Evolutionary conservation across 2,797 vertebrate species (phyloP).

Genomic region (Mormyrops attenuatus): DNA sequence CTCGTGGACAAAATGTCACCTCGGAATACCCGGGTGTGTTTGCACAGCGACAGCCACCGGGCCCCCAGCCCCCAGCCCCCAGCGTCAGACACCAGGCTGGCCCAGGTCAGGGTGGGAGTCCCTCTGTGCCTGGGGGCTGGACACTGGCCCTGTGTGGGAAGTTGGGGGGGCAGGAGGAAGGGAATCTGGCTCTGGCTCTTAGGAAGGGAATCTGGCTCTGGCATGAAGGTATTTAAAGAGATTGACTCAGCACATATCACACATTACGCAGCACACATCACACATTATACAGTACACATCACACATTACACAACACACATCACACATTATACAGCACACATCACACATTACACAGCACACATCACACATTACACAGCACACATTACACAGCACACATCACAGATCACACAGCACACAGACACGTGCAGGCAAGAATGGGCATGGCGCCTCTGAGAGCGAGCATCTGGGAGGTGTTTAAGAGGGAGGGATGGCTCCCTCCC

Average conservation of each 20-base stretch:
- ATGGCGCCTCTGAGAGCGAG: neutral
- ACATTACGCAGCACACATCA: neutral
- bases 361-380: too few species aligned
- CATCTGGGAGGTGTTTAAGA: neutral
- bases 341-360: too few species aligned
- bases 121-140: neutral
- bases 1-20: neutral
- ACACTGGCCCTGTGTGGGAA: neutral
- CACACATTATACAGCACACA: too few species aligned
- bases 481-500: neutral
- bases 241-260: neutral
- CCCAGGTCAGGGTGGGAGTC: neutral
- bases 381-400: neutral
- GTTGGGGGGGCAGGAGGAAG: neutral
- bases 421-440: neutral
- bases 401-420: neutral
- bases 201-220: neutral
- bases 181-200: neutral
- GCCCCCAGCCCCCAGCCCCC: neutral
- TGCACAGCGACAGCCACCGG: neutral
- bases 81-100: neutral
- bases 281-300: too few species aligned
- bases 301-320: too few species aligned
- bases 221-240: neutral
- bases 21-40: neutral